Base-by-base conservation (phyloP, 2,888 invertebrate species). In the Cantharis lateralis region DNA sequence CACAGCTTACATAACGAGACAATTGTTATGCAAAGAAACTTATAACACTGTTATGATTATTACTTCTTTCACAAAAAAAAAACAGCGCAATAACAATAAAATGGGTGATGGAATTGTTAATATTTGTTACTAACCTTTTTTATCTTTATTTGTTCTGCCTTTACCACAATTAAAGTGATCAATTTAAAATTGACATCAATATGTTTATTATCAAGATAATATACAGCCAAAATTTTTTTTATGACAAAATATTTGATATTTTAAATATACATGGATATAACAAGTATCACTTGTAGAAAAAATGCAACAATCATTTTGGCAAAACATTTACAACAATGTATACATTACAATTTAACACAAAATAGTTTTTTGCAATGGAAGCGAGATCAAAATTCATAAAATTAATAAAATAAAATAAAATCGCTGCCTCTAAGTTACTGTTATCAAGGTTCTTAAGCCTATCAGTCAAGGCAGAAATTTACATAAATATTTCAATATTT, bases 1-100 rank as follows among this genome's bases (percentile, higher is more conserved):
- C 80, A 80, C 80, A 81, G 80, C 79, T 79, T 80, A 78, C 79
- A 77, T 77, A 77, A 77, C 74, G 26, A 64, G 70, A 70, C 28
- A 69, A 28, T 28, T 71, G 72, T 77, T 74, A 77, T 77, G 77
- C 69, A 72, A 72, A 68, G 48, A 48, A 48, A 48, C 28, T 18
- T 68, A 68, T 62, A 72, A 72, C 72, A 72, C 62, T 68, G 61
- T 68, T 68, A 62, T 73, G 61, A 68, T 73, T 72, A 72, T 18
- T 64, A 48, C 48, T n/a, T 48, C n/a, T 48, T 48, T 48, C n/a
- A n/a, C 48, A 48, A n/a, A 48, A 48, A 32, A 48, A 48, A 48
- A 48, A n/a, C 48, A 48, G 48, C 48, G n/a, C 48, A n/a, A n/a
- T 48, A 48, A 48, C 48, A 48, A 48, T 48, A 48, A 32, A 48